Evolutionary conservation across 2,888 invertebrate genomes (phyloP).

Genomic region (Mellilla xanthometata): DNA sequence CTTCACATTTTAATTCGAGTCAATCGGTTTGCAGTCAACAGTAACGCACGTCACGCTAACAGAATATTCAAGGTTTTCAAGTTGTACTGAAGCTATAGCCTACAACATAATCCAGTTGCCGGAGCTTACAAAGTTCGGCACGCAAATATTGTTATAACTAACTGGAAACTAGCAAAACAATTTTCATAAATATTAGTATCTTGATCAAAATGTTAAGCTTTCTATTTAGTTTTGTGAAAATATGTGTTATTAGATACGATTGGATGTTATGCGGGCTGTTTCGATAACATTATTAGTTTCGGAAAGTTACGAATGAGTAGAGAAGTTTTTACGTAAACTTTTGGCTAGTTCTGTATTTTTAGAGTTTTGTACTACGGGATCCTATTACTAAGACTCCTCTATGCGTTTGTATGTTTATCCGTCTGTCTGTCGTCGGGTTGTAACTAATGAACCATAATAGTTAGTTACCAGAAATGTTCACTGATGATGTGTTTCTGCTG

Average conservation of each 20-base stretch:
- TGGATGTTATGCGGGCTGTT: constrained; percentile 6
- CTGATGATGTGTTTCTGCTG: too few species aligned
- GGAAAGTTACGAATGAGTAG: constrained; percentile 1
- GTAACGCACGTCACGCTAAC: not conserved
- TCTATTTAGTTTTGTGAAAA: constrained; percentile 17
- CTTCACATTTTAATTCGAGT: too few species aligned
- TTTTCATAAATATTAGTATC: constrained; percentile 30
- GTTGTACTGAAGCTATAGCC: not conserved
- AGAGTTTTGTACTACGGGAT: too few species aligned
- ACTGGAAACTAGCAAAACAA: constrained; percentile 24
- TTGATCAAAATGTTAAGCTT: constrained; percentile 23
- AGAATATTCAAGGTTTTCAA: constrained; percentile 1
- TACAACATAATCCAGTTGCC: constrained; percentile 12
- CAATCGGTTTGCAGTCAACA: not conserved
- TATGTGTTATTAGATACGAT: constrained; percentile 15
- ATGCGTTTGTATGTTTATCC: too few species aligned
- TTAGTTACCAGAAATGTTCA: too few species aligned
- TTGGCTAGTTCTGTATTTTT: too few species aligned
- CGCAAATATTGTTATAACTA: constrained; percentile 26
- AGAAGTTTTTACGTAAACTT: too few species aligned
- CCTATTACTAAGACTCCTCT: too few species aligned
- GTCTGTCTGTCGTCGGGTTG: too few species aligned
- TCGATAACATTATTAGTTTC: constrained; percentile 10
- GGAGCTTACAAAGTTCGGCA: constrained; percentile 12
- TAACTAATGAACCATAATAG: too few species aligned